These are phyloP conservation scores for Rhea americana DNA, from an alignment of 2,113 vertebrate species.

Conservation along the genomic window DNA sequence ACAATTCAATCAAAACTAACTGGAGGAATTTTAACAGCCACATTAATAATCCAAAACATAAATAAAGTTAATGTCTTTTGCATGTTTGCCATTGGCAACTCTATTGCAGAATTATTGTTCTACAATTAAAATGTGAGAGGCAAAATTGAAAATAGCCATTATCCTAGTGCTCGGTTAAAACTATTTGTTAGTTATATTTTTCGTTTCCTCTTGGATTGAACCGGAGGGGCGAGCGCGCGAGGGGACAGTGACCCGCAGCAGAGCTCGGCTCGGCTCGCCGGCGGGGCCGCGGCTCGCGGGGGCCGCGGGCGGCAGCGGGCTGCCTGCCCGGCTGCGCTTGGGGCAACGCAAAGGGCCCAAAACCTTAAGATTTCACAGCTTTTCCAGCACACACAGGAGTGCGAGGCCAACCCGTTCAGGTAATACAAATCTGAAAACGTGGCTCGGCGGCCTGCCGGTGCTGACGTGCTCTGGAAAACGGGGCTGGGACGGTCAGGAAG, in stretches of 20 bases:
- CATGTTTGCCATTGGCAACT: constrained; percentile 73
- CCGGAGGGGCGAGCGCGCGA: accelerated
- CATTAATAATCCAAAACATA: constrained; percentile 83
- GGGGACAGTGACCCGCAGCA: neutral
- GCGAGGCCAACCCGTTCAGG: neutral
- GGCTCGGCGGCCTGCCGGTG: neutral
- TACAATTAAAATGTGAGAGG: constrained; percentile 72
- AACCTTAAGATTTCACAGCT: neutral
- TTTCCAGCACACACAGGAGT: neutral
- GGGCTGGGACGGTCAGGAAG: neutral
- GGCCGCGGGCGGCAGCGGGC: neutral
- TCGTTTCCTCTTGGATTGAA: neutral
- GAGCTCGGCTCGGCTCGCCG: neutral
- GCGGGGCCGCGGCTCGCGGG: too few relatives aligned
- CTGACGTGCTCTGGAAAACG: neutral
- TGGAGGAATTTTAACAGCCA: constrained; percentile 81
- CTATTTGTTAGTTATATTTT: neutral
- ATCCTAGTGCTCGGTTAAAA: neutral
- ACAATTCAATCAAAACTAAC: constrained; percentile 85
- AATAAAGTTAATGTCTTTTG: constrained; percentile 80
- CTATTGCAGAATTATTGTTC: constrained; percentile 63
- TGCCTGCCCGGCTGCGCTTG: neutral
- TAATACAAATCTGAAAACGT: neutral
- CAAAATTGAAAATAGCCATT: constrained; percentile 53
- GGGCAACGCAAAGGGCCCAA: accelerated